Evolutionary conservation across 2,113 vertebrate genomes (phyloP).

Genomic region (Lepisosteus oculatus): DNA sequence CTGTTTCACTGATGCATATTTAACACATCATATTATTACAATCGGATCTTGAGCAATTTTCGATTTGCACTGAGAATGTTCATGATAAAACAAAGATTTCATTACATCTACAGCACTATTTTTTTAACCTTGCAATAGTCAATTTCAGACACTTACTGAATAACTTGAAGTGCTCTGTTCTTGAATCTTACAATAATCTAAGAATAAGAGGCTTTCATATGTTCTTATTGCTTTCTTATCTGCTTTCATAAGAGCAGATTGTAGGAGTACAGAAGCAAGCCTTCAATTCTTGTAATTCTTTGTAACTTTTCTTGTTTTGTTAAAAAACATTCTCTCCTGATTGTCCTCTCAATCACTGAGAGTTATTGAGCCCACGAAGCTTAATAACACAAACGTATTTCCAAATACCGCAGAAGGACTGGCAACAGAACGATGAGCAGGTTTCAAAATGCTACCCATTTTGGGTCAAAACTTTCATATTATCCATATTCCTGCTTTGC

Average conservation of each 20-base stretch:
- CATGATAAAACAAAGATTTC: no score
- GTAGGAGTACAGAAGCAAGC: background rate
- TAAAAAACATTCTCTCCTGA: no score
- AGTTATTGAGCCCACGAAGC: background rate
- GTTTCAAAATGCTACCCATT: background rate
- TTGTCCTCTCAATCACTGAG: background rate
- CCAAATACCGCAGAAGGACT: background rate
- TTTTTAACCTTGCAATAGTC: no score
- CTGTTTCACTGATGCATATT: no score
- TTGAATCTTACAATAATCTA: no score
- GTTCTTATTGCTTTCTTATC: slow-evolving; percentile 24
- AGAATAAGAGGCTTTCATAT: background rate
- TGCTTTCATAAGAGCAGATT: background rate
- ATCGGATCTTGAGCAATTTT: no score
- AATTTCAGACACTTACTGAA: no score
- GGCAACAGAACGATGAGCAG: background rate
- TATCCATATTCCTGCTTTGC: background rate
- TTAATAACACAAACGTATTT: background rate
- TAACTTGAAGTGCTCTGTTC: no score
- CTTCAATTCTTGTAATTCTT: background rate
- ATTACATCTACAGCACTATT: no score
- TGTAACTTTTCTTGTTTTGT: no score
- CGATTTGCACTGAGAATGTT: no score
- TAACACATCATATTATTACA: no score
- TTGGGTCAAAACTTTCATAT: background rate